These are phyloP conservation scores for Arrhopalites spinosus DNA, from an alignment of 2,888 invertebrate genomes.

Conservation along the genomic window DNA sequence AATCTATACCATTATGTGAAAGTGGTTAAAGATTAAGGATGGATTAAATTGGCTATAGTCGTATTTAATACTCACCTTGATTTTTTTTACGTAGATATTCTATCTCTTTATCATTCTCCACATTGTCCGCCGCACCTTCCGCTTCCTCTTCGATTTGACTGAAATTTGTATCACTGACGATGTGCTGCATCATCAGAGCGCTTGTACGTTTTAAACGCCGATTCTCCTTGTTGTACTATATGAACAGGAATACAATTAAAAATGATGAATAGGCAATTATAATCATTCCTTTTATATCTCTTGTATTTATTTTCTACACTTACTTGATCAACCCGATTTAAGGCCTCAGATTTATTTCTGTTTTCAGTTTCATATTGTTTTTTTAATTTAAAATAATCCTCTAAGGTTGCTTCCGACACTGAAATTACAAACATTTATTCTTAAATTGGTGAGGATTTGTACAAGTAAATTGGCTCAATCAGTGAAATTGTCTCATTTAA, in stretches of 20 bases:
- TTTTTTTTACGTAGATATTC: conserved; percentile 47
- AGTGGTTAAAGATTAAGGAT: no score
- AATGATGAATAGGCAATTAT: background rate
- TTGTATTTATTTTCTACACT: conserved; percentile 4
- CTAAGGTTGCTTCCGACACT: conserved; percentile 74
- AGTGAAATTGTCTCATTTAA: background rate
- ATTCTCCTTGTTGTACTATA: conserved; percentile 77
- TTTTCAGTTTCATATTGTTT: conserved; percentile 76
- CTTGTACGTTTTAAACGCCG: conserved; percentile 73
- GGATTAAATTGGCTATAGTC: no score
- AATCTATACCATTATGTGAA: no score
- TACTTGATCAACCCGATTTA: conserved; percentile 54
- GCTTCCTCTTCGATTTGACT: conserved; percentile 42
- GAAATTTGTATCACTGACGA: conserved; percentile 38
- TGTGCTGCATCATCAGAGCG: conserved; percentile 66
- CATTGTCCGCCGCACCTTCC: conserved; percentile 40
- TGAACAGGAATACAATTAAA: background rate
- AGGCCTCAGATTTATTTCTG: conserved; percentile 63
- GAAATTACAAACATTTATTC: conserved; percentile 54
- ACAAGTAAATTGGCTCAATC: no score
- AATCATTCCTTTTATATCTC: background rate
- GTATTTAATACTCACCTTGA: conserved; percentile 42
- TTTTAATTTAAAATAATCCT: conserved; percentile 75
- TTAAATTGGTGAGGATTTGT: no score
- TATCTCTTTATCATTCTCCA: conserved; percentile 53